phyloP scores from a whole-genome alignment of 2,888 invertebrate species.

The Ormyrus thymus region DNA sequence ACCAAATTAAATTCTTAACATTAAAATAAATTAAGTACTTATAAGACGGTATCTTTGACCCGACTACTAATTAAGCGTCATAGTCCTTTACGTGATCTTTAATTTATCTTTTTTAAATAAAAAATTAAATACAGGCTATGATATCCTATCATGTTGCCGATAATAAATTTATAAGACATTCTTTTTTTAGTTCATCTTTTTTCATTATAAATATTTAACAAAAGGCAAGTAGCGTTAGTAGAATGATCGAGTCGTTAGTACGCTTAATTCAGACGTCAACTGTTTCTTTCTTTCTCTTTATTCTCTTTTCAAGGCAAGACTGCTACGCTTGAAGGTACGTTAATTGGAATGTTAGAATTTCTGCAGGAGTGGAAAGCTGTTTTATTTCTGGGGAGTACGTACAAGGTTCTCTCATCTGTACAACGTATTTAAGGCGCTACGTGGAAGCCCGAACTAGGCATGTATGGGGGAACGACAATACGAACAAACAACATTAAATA shows the following conservation, averaged over 20 bases:
- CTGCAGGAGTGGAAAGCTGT: conserved; percentile 43
- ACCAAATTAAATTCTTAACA: conserved; percentile 46
- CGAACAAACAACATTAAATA: conserved; percentile 53
- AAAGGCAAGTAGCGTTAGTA: conserved; percentile 57
- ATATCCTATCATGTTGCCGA: conserved; percentile 34
- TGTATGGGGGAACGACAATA: conserved; percentile 50
- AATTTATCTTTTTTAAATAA: conserved; percentile 42
- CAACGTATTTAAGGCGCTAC: conserved; percentile 42
- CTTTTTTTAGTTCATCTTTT: conserved; percentile 25
- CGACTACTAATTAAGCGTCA: conserved; percentile 59
- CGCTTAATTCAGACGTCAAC: conserved; percentile 39
- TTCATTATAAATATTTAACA: conserved; percentile 60
- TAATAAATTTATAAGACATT: conserved; percentile 38
- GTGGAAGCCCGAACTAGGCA: conserved; percentile 52
- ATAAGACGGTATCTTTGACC: conserved; percentile 60
- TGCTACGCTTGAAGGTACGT: conserved; percentile 30
- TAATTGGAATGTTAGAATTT: conserved; percentile 51
- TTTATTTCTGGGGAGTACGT: conserved; percentile 26
- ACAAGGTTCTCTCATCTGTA: conserved; percentile 35
- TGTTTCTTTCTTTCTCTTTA: conserved; percentile 16
- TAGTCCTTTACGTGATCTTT: conserved; percentile 50
- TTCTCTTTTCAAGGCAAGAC: conserved; percentile 15
- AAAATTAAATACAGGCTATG: conserved; percentile 51
- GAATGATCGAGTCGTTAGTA: conserved; percentile 49
- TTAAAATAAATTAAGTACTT: conserved; percentile 73